These are phyloP conservation scores for Noctua comes DNA, from an alignment of 2,888 invertebrate species.

Conservation along the genomic window DNA sequence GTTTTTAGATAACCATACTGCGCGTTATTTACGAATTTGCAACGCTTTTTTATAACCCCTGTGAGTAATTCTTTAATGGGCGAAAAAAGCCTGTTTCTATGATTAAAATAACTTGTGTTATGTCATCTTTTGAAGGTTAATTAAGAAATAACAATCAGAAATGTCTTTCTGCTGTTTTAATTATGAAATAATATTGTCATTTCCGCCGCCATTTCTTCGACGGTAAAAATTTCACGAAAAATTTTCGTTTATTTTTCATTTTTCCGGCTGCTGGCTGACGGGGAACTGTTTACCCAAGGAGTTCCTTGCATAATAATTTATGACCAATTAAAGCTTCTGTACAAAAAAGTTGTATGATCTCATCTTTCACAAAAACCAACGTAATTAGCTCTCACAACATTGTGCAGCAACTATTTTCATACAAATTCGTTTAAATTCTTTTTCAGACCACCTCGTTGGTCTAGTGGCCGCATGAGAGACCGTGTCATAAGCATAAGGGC, in stretches of 20 bases:
- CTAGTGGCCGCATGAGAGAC: neutral
- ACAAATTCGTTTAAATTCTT: neutral
- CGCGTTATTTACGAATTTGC: slow-evolving; percentile 54
- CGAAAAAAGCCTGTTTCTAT: slow-evolving; percentile 12
- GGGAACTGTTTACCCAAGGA: neutral
- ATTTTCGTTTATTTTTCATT: slow-evolving; percentile 3
- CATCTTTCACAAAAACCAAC: slow-evolving; percentile 17
- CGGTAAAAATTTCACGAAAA: neutral
- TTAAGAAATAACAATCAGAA: slow-evolving; percentile 22
- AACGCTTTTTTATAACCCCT: slow-evolving; percentile 53
- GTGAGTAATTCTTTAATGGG: slow-evolving; percentile 39
- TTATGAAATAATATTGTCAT: slow-evolving; percentile 39
- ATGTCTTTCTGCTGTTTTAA: slow-evolving; percentile 37
- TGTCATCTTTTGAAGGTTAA: slow-evolving; percentile 18
- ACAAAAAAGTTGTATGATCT: slow-evolving; percentile 11
- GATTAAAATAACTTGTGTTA: slow-evolving; percentile 12
- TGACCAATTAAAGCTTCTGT: neutral
- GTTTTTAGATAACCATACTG: slow-evolving; percentile 46
- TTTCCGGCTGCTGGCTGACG: neutral
- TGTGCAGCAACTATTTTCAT: neutral
- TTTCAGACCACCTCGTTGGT: neutral
- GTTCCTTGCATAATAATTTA: slow-evolving; percentile 8
- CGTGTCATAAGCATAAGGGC: neutral
- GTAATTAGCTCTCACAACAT: neutral
- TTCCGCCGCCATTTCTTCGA: slow-evolving; percentile 22